Base-by-base conservation (phyloP, 2,797 vertebrate species). In the Enteromius treurensis region DNA sequence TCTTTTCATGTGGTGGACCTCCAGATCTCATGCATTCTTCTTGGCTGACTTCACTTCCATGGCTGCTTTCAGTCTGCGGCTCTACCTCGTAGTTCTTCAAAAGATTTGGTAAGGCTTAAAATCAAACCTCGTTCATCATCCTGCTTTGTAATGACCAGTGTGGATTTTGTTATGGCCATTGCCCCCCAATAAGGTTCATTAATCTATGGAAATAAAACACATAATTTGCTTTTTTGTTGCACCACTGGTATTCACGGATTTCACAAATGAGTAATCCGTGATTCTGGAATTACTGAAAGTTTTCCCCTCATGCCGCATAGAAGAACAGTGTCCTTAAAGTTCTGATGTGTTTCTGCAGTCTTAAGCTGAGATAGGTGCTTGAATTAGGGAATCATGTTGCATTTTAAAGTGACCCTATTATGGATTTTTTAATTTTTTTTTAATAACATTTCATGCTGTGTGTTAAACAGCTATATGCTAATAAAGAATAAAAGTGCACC, bases 1-100 rank as follows among this genome's bases (percentile, higher is more conserved):
- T 55, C 67, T 84, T 93, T 94, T 93, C 82, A 93, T 94, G 92
- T 93, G 92, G 92, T 84, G 73, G 77, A 89, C 89, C 89, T 91
- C 85, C 71, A 89, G 78, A 83, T 87, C 88, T 85, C 40, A 70
- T 80, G 86, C 91, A 92, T 94, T 93, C 89, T 90, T 87, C 23
- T 64, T 55, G 81, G 32, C 85, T 94, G 89, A 94, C 88, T 90
- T 93, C 90, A 93, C 89, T 91, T 91, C 92, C 90, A 90, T 70
- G 82, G 77, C 81, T 85, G 87, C 4, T 64, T 62, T 32, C 51
- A 69, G 82, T 85, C 75, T 84, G 77, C 14, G 49, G 51, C 49
- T 51, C 81, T 84, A 70, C 83, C 82, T 69, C 62, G 65, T 83
- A 88, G 88, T 80, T 87, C 67, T 82, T 84, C 79, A 82, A 84